Conservation (phyloP, 2,888 invertebrate genomes). For the Orthosia incerta region DNA sequence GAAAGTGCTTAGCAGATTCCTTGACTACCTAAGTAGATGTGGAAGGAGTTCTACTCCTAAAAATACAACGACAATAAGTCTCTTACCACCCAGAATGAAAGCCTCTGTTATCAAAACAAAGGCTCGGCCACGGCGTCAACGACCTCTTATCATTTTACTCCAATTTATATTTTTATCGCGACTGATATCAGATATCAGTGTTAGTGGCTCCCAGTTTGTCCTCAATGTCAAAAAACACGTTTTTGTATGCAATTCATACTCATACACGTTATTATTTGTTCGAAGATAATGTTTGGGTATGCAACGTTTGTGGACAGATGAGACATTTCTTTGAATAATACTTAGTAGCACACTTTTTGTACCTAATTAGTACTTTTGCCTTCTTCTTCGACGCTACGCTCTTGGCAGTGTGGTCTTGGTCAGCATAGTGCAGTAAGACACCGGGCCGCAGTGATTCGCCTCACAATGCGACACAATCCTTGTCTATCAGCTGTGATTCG, state of each 20-base stretch:
- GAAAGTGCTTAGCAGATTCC: too few relatives aligned
- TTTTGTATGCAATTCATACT: conserved; percentile 57
- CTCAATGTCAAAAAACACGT: conserved; percentile 73
- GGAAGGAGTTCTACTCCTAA: too few relatives aligned
- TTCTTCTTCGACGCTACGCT: background rate
- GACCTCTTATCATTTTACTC: conserved; percentile 70
- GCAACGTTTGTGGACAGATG: conserved; percentile 16
- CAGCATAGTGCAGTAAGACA: too few relatives aligned
- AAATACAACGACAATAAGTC: background rate
- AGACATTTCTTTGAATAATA: background rate
- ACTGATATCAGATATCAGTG: conserved; percentile 64
- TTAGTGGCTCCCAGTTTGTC: conserved; percentile 47
- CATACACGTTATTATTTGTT: conserved; percentile 28
- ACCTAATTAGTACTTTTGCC: background rate
- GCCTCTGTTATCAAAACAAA: conserved; percentile 51
- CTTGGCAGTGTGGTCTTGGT: too few relatives aligned
- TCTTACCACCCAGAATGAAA: conserved; percentile 10
- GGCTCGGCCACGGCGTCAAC: conserved; percentile 39
- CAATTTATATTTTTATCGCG: conserved; percentile 69
- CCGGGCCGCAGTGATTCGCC: too few relatives aligned
- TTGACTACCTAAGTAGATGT: background rate
- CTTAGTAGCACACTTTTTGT: background rate
- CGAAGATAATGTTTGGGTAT: conserved; percentile 49
- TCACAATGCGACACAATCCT: too few relatives aligned
- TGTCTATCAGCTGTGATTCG: too few relatives aligned